Conservation (phyloP, 2,797 vertebrate genomes). For the Mus caroli region DNA sequence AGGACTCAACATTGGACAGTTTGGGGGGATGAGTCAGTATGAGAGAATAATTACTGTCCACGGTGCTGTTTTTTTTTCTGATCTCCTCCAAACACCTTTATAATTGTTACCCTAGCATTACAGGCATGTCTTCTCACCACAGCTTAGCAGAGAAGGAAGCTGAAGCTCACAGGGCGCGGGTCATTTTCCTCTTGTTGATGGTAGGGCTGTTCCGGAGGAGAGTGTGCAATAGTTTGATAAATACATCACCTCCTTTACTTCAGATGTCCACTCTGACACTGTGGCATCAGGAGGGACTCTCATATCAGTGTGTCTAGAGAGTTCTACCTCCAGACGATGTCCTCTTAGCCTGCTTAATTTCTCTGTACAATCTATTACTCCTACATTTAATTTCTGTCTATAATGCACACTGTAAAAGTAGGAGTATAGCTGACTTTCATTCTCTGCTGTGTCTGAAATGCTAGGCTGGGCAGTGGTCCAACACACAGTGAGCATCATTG, state of each 20-base stretch:
- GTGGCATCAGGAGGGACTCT: not conserved
- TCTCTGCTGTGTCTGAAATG: not conserved
- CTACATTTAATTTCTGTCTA: not conserved
- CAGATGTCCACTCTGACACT: not conserved
- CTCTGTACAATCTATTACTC: not conserved
- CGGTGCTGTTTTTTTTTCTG: not conserved
- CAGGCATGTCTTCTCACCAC: not conserved
- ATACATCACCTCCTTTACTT: not conserved
- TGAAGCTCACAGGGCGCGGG: not conserved
- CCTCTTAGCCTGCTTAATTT: constrained; percentile 8
- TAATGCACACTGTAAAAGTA: not conserved
- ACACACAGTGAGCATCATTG: not conserved
- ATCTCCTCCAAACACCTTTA: not conserved
- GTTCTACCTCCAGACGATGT: not conserved
- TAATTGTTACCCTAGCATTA: not conserved
- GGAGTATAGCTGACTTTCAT: not conserved
- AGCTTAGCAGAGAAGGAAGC: constrained; percentile 10
- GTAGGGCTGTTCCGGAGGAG: not conserved
- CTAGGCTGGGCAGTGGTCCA: not conserved
- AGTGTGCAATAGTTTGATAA: not conserved
- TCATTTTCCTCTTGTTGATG: not conserved
- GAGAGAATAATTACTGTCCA: not conserved
- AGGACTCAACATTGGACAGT: not conserved
- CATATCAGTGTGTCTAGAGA: not conserved
- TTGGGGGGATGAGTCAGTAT: not conserved